phyloP scores from a whole-genome alignment of 2,113 vertebrate species.

The Strix uralensis region DNA sequence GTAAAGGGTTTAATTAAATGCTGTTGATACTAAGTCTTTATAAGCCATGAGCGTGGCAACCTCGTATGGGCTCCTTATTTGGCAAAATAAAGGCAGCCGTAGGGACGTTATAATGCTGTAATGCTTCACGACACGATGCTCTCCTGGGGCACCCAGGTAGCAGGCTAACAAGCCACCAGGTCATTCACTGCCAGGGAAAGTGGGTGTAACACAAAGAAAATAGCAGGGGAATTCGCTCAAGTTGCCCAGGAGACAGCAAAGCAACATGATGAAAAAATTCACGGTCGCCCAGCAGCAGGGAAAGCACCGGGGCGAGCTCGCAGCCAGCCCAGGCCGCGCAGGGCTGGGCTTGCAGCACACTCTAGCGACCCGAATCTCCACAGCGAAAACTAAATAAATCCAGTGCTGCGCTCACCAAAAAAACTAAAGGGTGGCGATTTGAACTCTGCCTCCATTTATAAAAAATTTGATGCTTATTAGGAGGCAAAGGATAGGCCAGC shows the following conservation, averaged over 20 bases:
- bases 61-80: slow-evolving; percentile 3
- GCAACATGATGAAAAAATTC: slow-evolving; percentile 63
- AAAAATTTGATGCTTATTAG: neutral
- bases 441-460: neutral
- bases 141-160: slow-evolving; percentile 40
- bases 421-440: neutral
- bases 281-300: neutral
- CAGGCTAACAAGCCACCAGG: slow-evolving; percentile 50
- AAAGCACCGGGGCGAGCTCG: neutral
- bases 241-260: slow-evolving; percentile 72
- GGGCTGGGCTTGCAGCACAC: slow-evolving; percentile 84
- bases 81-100: slow-evolving; percentile 24
- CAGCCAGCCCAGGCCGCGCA: neutral
- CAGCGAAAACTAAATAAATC: neutral
- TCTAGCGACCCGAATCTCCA: slow-evolving; percentile 75
- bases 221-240: slow-evolving; percentile 60
- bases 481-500: neutral
- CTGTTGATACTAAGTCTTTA: slow-evolving; percentile 54
- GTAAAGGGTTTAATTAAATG: slow-evolving; percentile 61
- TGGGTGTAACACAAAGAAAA: slow-evolving; percentile 67
- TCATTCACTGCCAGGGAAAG: slow-evolving; percentile 47
- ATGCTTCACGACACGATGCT: slow-evolving; percentile 4
- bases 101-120: neutral
- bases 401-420: neutral
- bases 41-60: slow-evolving; percentile 31